Evolutionary conservation across 2,797 vertebrate species (phyloP).

Genomic region (Nothura maculosa): DNA sequence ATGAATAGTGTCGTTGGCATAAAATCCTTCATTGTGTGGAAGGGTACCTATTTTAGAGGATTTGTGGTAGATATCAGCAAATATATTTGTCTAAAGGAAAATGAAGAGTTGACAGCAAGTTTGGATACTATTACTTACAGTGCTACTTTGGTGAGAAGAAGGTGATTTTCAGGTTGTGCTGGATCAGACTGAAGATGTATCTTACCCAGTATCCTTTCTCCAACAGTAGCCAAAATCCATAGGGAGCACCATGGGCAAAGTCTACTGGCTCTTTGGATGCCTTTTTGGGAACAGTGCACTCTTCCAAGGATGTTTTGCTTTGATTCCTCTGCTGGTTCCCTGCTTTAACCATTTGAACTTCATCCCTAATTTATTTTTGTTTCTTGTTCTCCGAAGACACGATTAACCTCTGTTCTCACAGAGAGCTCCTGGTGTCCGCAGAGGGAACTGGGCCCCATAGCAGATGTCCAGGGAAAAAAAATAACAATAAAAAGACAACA

Average conservation of each 20-base stretch:
- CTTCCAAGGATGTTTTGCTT: neutral
- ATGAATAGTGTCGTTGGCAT: accelerated
- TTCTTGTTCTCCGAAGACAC: neutral
- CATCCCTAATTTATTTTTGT: neutral
- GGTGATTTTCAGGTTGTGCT: neutral
- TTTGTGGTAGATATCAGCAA: neutral
- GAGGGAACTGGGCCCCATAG: neutral
- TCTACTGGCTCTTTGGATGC: neutral
- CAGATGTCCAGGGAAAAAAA: neutral
- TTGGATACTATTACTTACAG: neutral
- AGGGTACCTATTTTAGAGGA: neutral
- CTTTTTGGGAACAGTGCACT: neutral
- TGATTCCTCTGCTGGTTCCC: neutral
- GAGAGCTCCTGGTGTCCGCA: neutral
- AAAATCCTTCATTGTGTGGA: neutral
- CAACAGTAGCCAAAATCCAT: neutral
- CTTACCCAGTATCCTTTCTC: neutral
- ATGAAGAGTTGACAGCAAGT: accelerated
- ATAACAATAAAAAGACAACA: too few relatives aligned
- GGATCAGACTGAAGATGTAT: neutral
- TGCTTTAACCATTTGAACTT: neutral
- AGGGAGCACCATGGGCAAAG: neutral
- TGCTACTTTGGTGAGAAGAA: neutral
- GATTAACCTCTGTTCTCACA: neutral
- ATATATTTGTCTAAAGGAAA: neutral